Evolutionary conservation across 2,113 vertebrate genomes (phyloP), one percentile per base, ranked within the genome.

Genomic region (Numenius arquata): DNA sequence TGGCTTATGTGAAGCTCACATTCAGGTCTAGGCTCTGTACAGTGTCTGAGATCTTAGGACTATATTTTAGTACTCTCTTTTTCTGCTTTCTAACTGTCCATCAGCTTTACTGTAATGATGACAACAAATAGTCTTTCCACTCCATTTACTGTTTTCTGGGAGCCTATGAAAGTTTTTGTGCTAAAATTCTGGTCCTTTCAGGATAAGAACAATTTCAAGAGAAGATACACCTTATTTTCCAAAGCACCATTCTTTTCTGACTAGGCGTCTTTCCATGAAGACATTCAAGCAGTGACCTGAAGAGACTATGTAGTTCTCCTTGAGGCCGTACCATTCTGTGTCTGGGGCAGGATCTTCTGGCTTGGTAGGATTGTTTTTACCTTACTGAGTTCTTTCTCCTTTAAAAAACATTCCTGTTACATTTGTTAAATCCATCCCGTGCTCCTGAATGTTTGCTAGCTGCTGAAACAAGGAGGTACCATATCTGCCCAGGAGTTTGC

Each of bases 351-450:
- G 27, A 84, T 36, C 16, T 77, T 81, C 63, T 56, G 27, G 21
- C 11, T 68, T 53, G 7, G 12, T 41, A 89, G 62, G 7, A 22
- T 63, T 3, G 1, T 47, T 50, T 79, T 77, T 73, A 23, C 29
- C 12, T 53, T 52, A 36, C 5, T 50, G 7, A 43, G 5, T 40
- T 70, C 15, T 73, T 62, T 9, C 8, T 7, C 7, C 15, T 73
- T 59, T 32, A 36, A 45, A 72, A 53, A 55, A 1, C 2, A 26
- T 12, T 8, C 2, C 21, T 1, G 4, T 36, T 45, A 8, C 3
- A 6, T 79, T 50, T 77, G 3, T 63, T 62, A 77, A 89, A 62
- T 6, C 10, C 6, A 62, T 27, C 12, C 2, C 2, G 9, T 30
- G 20, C n/a, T 74, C 23, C 47, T 78, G 41, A 29, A 23, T 1